Evolutionary conservation across 2,888 invertebrate species (phyloP).

Genomic region (Phyllotreta striolata): DNA sequence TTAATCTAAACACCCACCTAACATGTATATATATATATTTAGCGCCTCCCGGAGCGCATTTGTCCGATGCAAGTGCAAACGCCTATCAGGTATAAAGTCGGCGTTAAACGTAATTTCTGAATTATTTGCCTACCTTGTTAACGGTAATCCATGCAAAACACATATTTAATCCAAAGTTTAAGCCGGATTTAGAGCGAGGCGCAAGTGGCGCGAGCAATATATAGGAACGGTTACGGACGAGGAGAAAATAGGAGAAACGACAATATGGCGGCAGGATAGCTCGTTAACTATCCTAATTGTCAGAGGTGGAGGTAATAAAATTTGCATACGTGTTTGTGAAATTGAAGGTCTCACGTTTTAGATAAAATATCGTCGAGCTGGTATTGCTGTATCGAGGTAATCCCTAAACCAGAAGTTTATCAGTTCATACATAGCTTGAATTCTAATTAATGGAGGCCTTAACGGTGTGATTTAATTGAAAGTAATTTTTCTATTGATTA

Average conservation of each 20-base stretch:
- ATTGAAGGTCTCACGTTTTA: constrained; percentile 1
- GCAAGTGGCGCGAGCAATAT: constrained; percentile 31
- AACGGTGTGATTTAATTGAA: no score
- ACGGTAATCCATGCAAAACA: constrained; percentile 36
- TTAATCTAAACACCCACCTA: constrained; percentile 16
- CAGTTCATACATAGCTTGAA: no score
- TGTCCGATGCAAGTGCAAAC: constrained; percentile 21
- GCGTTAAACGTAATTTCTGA: constrained; percentile 31
- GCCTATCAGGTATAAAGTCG: constrained; percentile 27
- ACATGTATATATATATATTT: no score
- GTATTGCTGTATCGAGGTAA: not conserved
- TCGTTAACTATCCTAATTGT: constrained; percentile 13
- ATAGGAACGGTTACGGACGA: constrained; percentile 34
- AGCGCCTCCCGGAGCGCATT: constrained; percentile 15
- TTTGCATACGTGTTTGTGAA: constrained; percentile 8
- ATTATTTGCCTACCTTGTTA: constrained; percentile 36
- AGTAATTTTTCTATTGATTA: no score
- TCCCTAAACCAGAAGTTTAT: no score
- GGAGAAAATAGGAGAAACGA: constrained; percentile 36
- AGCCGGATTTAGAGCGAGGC: constrained; percentile 30
- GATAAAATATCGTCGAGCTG: constrained; percentile 4
- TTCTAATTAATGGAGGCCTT: no score
- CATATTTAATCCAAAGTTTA: constrained; percentile 35
- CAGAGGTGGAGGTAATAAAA: constrained; percentile 7
- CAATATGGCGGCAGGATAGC: constrained; percentile 28